Evolutionary conservation across 2,113 vertebrate species (phyloP).

Genomic region (Vulpes vulpes): DNA sequence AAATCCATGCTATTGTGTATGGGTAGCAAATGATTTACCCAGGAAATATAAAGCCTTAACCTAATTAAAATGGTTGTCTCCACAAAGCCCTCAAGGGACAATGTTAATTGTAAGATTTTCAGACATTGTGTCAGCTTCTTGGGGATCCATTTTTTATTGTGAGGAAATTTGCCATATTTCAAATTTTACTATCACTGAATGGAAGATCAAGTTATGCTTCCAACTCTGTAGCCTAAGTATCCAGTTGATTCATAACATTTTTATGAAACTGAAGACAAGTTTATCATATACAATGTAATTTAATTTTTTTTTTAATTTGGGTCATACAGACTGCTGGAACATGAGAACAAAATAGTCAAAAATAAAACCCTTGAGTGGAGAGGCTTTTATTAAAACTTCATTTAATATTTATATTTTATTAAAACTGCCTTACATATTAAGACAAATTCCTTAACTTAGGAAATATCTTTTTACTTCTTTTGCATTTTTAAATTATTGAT

Average conservation of each 20-base stretch:
- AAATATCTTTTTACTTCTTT: not conserved
- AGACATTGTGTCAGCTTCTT: slow-evolving; percentile 62
- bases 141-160: slow-evolving; percentile 48
- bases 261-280: not conserved
- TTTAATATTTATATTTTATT: slow-evolving; percentile 58
- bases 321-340: not conserved
- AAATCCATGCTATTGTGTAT: slow-evolving; percentile 72
- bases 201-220: slow-evolving; percentile 27
- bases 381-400: slow-evolving; percentile 25
- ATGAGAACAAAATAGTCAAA: not conserved
- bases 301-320: not conserved
- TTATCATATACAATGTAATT: not conserved
- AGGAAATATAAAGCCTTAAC: slow-evolving; percentile 65
- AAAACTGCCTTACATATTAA: not conserved
- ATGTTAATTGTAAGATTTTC: slow-evolving; percentile 65
- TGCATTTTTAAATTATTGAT: slow-evolving; percentile 42
- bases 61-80: slow-evolving; percentile 76
- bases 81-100: slow-evolving; percentile 22
- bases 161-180: slow-evolving; percentile 48
- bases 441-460: not conserved
- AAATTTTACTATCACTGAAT: slow-evolving; percentile 44
- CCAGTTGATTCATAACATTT: not conserved
- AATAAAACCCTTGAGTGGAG: not conserved
- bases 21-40: slow-evolving; percentile 64
- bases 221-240: not conserved